phyloP scores from a whole-genome alignment of 2,888 invertebrate genomes.

The Timema cristinae region DNA sequence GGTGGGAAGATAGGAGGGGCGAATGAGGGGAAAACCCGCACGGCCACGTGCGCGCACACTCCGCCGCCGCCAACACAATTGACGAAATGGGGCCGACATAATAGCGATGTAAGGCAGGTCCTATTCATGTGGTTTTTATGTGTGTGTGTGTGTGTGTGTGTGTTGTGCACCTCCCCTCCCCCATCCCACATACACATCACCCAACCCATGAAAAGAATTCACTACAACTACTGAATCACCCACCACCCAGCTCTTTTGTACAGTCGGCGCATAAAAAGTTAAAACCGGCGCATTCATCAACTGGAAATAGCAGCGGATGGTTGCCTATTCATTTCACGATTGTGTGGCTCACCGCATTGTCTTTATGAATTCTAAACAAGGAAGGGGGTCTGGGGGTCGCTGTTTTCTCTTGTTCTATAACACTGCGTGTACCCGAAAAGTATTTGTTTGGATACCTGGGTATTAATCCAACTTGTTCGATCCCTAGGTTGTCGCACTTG shows the following conservation, averaged over 20 bases:
- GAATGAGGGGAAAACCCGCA: neutral
- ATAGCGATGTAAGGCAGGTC: slow-evolving; percentile 17
- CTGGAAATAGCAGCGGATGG: too few relatives aligned
- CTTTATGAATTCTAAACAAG: too few relatives aligned
- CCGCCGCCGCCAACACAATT: slow-evolving; percentile 11
- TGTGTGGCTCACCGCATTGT: too few relatives aligned
- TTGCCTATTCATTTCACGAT: too few relatives aligned
- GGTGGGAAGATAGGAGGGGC: neutral
- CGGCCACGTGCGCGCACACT: slow-evolving; percentile 6
- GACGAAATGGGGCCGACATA: slow-evolving; percentile 17
- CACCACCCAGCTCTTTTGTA: slow-evolving; percentile 10
- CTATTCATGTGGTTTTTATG: slow-evolving; percentile 16
- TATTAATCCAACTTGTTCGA: too few relatives aligned
- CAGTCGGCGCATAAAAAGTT: slow-evolving; percentile 10
- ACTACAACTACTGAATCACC: slow-evolving; percentile 14
- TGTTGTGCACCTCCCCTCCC: neutral
- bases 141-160: too few relatives aligned
- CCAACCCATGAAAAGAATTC: slow-evolving; percentile 10
- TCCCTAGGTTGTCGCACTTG: too few relatives aligned
- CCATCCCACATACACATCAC: neutral
- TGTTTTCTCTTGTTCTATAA: too few relatives aligned
- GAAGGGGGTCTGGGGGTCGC: too few relatives aligned
- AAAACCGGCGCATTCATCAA: neutral
- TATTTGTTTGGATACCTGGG: too few relatives aligned
- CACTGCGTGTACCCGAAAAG: too few relatives aligned